Conservation (phyloP, 2,113 vertebrate genomes). For the Paraplagusia blochii region DNA sequence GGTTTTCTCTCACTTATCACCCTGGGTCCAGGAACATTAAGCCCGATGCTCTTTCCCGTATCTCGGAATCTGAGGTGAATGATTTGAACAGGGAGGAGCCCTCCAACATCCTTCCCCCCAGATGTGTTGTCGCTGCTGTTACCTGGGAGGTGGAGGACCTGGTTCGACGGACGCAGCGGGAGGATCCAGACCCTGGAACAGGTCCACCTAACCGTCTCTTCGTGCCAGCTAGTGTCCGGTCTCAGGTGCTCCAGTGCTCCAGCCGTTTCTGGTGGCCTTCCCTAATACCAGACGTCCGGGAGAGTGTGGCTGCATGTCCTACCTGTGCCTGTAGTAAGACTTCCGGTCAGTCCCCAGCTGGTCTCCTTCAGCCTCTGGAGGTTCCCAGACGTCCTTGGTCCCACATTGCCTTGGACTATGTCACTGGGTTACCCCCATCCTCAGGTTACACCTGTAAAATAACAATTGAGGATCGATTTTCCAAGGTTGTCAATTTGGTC, state of each 20-base stretch:
- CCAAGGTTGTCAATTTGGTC: neutral
- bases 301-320: neutral
- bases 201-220: neutral
- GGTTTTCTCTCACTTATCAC: too few species aligned
- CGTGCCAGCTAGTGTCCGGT: neutral
- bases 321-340: neutral
- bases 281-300: neutral
- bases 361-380: neutral
- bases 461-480: neutral
- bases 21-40: too few species aligned
- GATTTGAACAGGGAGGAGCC: too few species aligned
- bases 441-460: neutral
- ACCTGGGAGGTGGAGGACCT: too few species aligned
- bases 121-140: too few species aligned
- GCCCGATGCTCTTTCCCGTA: too few species aligned
- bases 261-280: neutral
- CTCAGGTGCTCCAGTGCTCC: neutral
- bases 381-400: neutral
- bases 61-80: too few species aligned
- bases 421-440: neutral
- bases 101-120: too few species aligned
- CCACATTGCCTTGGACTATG: neutral
- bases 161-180: too few species aligned
- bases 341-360: neutral
- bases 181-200: too few species aligned